A percentile compares a stretch with the other conserved stretches of the same genome.
Evolutionary conservation across 1,140 invertebrate genomes (phyloP).

Genomic region (Ericerus pela): DNA sequence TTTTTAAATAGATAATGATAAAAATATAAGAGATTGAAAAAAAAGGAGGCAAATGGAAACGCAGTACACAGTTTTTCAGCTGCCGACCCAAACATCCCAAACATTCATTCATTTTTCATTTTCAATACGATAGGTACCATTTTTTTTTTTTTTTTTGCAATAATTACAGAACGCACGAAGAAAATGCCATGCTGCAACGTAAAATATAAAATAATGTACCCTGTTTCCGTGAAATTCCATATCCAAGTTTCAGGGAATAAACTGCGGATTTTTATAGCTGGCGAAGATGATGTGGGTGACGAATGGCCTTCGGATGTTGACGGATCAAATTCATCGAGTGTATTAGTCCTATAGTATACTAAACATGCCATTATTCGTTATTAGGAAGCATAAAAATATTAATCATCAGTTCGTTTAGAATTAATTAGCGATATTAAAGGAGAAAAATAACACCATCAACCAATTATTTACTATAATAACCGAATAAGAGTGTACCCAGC

Average conservation of each 20-base stretch:
- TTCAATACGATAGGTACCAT: not conserved
- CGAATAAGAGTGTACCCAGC: too few relatives aligned
- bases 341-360: conserved; percentile 39
- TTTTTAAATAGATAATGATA: too few relatives aligned
- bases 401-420: not conserved
- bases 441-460: too few relatives aligned
- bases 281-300: conserved; percentile 18
- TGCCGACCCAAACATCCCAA: not conserved
- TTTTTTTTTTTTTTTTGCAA: not conserved
- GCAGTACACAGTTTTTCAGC: not conserved
- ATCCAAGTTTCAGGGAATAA: conserved; percentile 50
- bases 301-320: not conserved
- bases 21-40: too few relatives aligned
- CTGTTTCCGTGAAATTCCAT: conserved; percentile 41
- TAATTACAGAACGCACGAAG: not conserved
- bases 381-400: not conserved
- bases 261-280: conserved; percentile 35
- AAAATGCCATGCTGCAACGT: not conserved
- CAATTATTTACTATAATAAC: too few relatives aligned
- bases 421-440: not conserved
- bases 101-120: not conserved
- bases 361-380: conserved; percentile 24
- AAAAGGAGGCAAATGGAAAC: not conserved
- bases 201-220: conserved; percentile 30
- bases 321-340: conserved; percentile 22